A percentile compares a stretch with the other conserved stretches of the same genome.
These are phyloP conservation scores for Catharus fuscescens DNA, from an alignment of 2,113 vertebrate genomes.

Conservation along the genomic window DNA sequence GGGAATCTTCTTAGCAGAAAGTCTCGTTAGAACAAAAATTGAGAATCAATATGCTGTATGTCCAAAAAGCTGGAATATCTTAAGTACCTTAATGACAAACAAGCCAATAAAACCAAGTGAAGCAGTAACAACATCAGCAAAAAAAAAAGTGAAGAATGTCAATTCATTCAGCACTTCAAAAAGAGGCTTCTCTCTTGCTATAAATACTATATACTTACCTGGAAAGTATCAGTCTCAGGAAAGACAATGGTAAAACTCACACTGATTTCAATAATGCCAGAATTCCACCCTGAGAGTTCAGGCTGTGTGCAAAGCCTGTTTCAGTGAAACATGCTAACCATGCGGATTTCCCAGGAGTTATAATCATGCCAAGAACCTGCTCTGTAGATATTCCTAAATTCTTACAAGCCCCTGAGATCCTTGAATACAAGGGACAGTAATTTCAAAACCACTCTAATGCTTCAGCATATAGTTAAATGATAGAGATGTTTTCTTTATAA, in stretches of 20 bases:
- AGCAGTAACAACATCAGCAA: background rate
- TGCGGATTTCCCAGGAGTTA: background rate
- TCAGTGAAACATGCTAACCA: background rate
- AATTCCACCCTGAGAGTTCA: background rate
- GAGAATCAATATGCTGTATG: background rate
- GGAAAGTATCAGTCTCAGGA: background rate
- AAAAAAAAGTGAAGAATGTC: background rate
- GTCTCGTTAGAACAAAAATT: background rate
- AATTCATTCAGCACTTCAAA: background rate
- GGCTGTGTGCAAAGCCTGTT: background rate
- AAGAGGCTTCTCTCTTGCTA: background rate
- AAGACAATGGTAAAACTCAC: background rate
- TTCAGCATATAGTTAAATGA: background rate
- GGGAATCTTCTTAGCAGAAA: background rate
- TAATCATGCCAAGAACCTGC: background rate
- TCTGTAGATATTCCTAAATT: background rate
- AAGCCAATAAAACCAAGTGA: background rate
- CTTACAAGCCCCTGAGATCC: background rate
- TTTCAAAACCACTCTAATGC: background rate
- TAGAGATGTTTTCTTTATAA: background rate
- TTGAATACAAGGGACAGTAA: background rate
- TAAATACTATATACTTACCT: background rate
- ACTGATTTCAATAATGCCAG: background rate
- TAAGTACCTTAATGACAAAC: background rate
- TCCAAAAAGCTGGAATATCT: background rate